These are phyloP conservation scores for Trichopoda pennipes DNA, from an alignment of 2,888 invertebrate species.

Conservation along the genomic window DNA sequence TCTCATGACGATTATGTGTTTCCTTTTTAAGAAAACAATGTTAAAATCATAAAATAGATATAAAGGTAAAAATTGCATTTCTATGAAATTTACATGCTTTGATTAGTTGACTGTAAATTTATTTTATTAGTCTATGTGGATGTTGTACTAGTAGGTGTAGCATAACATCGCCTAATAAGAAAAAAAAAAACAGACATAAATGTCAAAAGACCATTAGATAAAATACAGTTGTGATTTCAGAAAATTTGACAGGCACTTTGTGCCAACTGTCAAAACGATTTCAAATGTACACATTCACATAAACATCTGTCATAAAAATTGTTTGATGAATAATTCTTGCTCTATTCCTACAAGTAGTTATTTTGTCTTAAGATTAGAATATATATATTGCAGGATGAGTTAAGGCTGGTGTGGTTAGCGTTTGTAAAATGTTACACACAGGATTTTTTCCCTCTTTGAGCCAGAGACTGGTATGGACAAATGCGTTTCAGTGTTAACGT, in stretches of 20 bases:
- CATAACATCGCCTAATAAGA: conserved; percentile 34
- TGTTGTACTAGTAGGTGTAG: conserved; percentile 18
- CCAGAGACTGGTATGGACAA: no score
- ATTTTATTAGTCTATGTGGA: neutral
- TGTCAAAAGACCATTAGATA: conserved; percentile 67
- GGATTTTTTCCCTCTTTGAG: no score
- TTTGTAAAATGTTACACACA: neutral
- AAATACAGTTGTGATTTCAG: conserved; percentile 67
- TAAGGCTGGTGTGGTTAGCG: neutral
- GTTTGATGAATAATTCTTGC: conserved; percentile 19
- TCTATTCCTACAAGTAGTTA: conserved; percentile 14
- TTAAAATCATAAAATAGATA: conserved; percentile 1
- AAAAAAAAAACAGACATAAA: conserved; percentile 52
- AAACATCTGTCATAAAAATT: conserved; percentile 9
- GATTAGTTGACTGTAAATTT: neutral
- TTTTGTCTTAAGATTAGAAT: conserved; percentile 21
- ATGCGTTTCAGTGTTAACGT: no score
- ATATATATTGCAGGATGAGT: neutral
- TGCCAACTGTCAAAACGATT: conserved; percentile 68
- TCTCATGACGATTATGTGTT: neutral
- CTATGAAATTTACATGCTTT: conserved; percentile 36
- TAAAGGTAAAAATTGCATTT: conserved; percentile 18
- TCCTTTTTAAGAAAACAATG: neutral
- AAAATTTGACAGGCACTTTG: conserved; percentile 68
- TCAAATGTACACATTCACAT: neutral